phyloP scores from a whole-genome alignment of 2,113 vertebrate genomes.

The Nerophis lumbriciformis region DNA sequence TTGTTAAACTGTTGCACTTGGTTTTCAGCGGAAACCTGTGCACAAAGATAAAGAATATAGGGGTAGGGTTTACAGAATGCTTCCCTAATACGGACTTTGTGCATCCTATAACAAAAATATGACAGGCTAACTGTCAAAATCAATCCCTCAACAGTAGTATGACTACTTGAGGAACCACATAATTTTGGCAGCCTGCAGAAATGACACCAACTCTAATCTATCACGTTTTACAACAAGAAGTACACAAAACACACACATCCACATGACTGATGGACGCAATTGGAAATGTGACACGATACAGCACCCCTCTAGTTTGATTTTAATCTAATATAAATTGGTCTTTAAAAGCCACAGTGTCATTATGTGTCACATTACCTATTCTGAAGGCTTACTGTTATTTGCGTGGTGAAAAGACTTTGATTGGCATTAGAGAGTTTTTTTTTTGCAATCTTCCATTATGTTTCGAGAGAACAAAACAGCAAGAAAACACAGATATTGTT shows the following conservation, averaged over 20 bases:
- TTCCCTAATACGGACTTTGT: background rate
- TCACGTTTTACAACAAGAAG: conserved; percentile 32
- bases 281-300: conserved; percentile 2
- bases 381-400: too few relatives aligned
- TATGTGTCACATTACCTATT: too few relatives aligned
- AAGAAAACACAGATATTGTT: too few relatives aligned
- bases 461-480: too few relatives aligned
- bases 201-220: conserved; percentile 21
- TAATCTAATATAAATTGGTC: background rate
- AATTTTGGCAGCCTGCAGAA: conserved; percentile 34
- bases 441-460: too few relatives aligned
- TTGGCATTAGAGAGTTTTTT: too few relatives aligned
- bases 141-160: background rate
- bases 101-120: background rate
- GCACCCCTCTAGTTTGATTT: conserved; percentile 9
- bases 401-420: too few relatives aligned
- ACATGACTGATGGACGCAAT: conserved; percentile 16
- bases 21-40: background rate
- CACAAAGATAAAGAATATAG: background rate
- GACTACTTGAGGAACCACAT: conserved; percentile 14
- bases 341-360: background rate
- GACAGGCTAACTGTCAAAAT: conserved; percentile 11
- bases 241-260: conserved; percentile 26
- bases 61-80: too few relatives aligned
- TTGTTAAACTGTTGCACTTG: conserved; percentile 6